Base-by-base conservation (phyloP, 2,113 vertebrate species). In the Alectura lathami region DNA sequence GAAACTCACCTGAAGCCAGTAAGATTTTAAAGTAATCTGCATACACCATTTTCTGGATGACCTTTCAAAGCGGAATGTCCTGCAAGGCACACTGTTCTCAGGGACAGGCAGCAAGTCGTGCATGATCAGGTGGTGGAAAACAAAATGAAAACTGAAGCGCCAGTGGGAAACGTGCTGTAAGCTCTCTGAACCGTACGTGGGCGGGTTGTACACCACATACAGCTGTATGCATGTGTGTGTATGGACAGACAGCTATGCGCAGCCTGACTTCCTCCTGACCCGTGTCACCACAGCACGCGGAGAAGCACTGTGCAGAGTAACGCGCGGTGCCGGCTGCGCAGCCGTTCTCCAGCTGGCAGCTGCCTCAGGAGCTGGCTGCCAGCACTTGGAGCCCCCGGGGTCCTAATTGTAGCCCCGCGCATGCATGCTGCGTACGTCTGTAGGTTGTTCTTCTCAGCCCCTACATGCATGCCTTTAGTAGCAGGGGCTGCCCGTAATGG, bases 191-290 rank as follows among this genome's bases (percentile, higher is more conserved):
- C 29, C 8, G n/a, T n/a, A n/a, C n/a, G n/a, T n/a, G n/a, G n/a
- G n/a, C n/a, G n/a, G n/a, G n/a, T n/a, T n/a, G n/a, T n/a, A n/a
- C n/a, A n/a, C n/a, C n/a, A 15, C 29, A 40, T 2, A 21, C 76
- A 8, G 13, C 54, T 17, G 8, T 0, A 20, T 24, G n/a, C 21
- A 23, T 40, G 4, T 6, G 3, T 11, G 13, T 27, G 18, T 11
- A n/a, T 20, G 30, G 30, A n/a, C 20, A n/a, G 54, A 30, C 8
- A 56, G 54, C 11, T 57, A 57, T n/a, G n/a, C n/a, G n/a, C n/a
- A n/a, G n/a, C n/a, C n/a, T n/a, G n/a, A n/a, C n/a, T n/a, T n/a
- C n/a, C n/a, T n/a, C n/a, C 86, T 86, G 67, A 75, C 34, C 34
- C 5, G 3, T 0, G 6, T 48, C 13, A 40, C 86, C 80, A 45